Base-by-base conservation (phyloP, 2,113 vertebrate species). In the Semnornis frantzii region DNA sequence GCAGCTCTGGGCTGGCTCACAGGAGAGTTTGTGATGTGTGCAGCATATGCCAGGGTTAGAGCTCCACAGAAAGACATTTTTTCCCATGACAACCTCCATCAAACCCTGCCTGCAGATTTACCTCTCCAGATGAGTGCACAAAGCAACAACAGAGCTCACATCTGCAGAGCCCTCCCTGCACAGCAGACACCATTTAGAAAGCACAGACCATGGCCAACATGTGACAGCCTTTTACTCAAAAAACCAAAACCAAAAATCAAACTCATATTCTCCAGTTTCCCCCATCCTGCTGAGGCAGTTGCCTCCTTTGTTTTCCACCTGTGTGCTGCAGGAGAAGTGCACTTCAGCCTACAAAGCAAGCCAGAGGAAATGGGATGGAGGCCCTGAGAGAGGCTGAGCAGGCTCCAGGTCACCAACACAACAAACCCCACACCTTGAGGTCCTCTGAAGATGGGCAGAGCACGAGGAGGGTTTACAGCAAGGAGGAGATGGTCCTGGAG, bases 281-380 rank as follows among this genome's bases (percentile, higher is more conserved):
- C 46, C 65, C 21, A 81, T 91, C 83, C 83, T 91, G 48, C 39
- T 58, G 85, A 83, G 65, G 72, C 54, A 54, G 33, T 20, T 69
- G 57, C 28, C 91, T 93, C 48, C 48, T 87, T 91, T 77, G 71
- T 81, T 88, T 57, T 58, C 33, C 8, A 3, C n/a, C 20, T 46
- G 59, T 6, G 6, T 71, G 39, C 27, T 39, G 58, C 57, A 75
- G 87, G 72, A 39, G 55, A 91, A 96, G 69, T 69, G 82, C 89
- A 76, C 78, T 91, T 50, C 37, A 75, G 64, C 18, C 30, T 19
- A 44, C 48, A 91, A 74, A 95, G 57, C 65, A 74, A 78, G 50
- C 57, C 75, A 80, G 52, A 68, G 72, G 89, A 93, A 95, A 85
- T 13, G 44, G 70, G 87, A 76, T 62, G 46, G 65, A 39, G 62